Conservation (phyloP, 2,113 vertebrate species). For the Podiceps cristatus region DNA sequence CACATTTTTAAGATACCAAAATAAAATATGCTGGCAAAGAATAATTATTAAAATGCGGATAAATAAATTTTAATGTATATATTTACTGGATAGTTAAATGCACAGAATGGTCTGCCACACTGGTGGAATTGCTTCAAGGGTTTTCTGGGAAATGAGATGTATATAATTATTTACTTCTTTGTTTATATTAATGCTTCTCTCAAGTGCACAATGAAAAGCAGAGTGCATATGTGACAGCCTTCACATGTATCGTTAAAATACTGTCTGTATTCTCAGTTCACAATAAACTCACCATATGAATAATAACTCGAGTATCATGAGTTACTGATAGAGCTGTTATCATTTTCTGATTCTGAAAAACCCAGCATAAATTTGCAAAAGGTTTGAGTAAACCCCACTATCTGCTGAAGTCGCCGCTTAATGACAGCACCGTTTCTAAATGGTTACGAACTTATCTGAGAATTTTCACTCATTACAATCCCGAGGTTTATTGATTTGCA, state of each 20-base stretch:
- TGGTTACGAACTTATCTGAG: neutral
- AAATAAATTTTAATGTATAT: constrained; percentile 60
- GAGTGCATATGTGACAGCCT: neutral
- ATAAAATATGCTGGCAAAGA: neutral
- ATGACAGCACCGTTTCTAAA: neutral
- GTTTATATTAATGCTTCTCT: constrained; percentile 19
- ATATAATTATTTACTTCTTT: constrained; percentile 54
- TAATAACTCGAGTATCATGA: neutral
- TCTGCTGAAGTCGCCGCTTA: neutral
- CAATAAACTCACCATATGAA: constrained; percentile 32
- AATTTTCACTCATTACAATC: neutral
- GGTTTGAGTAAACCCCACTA: neutral
- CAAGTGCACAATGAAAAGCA: neutral
- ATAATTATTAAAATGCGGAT: constrained; percentile 18
- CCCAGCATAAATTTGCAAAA: neutral
- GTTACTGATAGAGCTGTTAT: neutral
- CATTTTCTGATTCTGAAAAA: neutral
- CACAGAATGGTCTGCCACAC: constrained; percentile 12
- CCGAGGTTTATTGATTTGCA: neutral
- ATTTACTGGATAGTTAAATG: constrained; percentile 17
- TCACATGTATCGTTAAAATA: neutral
- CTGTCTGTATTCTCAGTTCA: constrained; percentile 8
- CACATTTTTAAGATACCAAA: constrained; percentile 24
- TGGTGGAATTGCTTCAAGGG: neutral
- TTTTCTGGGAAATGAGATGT: constrained; percentile 62